Base-by-base conservation (phyloP, 1,140 invertebrate species). In the Steinernema feltiae region DNA sequence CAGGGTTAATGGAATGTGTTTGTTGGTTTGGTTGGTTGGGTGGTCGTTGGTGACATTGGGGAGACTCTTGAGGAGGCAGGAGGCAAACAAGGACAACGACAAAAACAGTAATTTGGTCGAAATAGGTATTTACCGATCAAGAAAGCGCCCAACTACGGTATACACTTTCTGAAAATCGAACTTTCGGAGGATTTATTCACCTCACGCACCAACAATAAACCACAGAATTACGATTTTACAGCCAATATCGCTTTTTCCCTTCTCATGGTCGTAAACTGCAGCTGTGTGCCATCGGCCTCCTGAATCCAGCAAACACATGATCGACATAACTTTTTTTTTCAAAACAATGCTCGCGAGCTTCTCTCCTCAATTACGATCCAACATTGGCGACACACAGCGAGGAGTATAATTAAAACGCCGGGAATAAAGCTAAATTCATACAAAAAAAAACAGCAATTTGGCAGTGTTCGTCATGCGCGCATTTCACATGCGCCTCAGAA, bases 261-360 rank as follows among this genome's bases (percentile, higher is more conserved):
- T 63, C 53, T 63, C 53, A 63, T 17, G 24, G 53, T 63, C 24
- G 53, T 63, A 63, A 63, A 63, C 53, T 63, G 53, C 53, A 63
- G 53, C 53, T 63, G 53, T n/a, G n/a, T 7, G 53, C 53, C 53
- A 63, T 63, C 53, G 24, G 24, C 35, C 35, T n/a, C n/a, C n/a
- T n/a, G n/a, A 27, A 27, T 3, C 53, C 15, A 3, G 12, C 53
- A 21, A 63, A 63, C 53, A 63, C 53, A 27, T 63, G 53, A 63
- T 63, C 53, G 53, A 63, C 53, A 63, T 63, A 63, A 63, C 53
- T 63, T 63, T 63, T n/a, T n/a, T n/a, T 63, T 63, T 63, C 15
- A 15, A 27, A 63, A 63, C 53, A 63, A 63, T 63, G 24, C 24
- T 63, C 24, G 53, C 15, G 53, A 63, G 53, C 12, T 63, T 63